phyloP scores from a whole-genome alignment of 2,797 vertebrate species.

The Ciconia nigra region DNA sequence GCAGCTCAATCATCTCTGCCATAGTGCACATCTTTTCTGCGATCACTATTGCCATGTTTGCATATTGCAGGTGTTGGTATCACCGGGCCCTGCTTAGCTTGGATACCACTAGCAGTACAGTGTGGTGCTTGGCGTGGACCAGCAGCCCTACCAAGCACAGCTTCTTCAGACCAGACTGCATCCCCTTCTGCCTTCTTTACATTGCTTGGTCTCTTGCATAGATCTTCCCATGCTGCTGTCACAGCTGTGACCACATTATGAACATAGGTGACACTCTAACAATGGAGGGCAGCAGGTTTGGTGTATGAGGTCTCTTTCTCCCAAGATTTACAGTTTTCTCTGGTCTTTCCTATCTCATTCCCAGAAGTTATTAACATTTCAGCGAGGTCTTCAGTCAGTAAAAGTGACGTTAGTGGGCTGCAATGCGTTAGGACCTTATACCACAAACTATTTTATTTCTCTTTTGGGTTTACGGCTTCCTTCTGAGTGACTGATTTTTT shows the following conservation, averaged over 20 bases:
- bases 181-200: neutral
- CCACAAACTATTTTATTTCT: neutral
- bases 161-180: accelerated
- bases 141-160: neutral
- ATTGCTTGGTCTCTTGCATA: neutral
- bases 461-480: neutral
- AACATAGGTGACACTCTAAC: neutral
- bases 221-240: neutral
- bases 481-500: neutral
- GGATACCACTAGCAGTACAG: neutral
- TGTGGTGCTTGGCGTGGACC: neutral
- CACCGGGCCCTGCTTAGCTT: neutral
- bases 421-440: neutral
- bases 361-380: neutral
- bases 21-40: neutral
- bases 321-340: neutral
- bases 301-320: neutral
- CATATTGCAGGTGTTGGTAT: neutral
- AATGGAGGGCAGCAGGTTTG: neutral
- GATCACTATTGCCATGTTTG: neutral
- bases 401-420: neutral
- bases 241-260: no score
- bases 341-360: neutral
- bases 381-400: neutral
- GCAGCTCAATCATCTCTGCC: neutral